These are phyloP conservation scores for Alethe castanea DNA, from an alignment of 2,113 vertebrate genomes.

Conservation along the genomic window DNA sequence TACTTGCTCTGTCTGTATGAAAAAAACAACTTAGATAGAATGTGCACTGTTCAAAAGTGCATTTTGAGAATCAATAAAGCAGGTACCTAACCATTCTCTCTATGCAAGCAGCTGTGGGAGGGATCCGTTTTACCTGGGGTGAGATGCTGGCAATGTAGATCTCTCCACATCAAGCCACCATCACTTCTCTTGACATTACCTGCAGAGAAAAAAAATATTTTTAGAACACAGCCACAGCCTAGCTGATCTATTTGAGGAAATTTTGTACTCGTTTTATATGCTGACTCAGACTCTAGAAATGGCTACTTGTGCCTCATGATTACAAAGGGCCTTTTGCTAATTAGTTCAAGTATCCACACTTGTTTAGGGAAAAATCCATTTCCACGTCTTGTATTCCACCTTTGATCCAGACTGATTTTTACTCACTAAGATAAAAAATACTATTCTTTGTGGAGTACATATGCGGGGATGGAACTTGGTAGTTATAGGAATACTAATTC, in stretches of 20 bases:
- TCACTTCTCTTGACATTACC: background rate
- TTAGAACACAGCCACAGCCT: background rate
- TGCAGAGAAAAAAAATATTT: background rate
- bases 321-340: background rate
- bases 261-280: background rate
- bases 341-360: background rate
- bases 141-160: background rate
- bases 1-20: background rate
- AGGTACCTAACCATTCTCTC: background rate
- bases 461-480: background rate
- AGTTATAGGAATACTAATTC: slow-evolving; percentile 35
- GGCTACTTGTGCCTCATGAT: background rate
- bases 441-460: background rate
- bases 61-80: background rate
- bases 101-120: background rate
- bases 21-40: background rate
- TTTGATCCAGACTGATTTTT: background rate
- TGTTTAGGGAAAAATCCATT: background rate
- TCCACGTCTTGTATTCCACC: background rate
- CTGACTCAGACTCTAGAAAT: background rate
- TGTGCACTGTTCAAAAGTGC: background rate
- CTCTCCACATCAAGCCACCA: background rate
- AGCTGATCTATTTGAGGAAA: background rate
- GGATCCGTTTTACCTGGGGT: background rate
- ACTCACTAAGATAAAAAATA: background rate